Evolutionary conservation across 2,888 invertebrate genomes (phyloP), one percentile per base, ranked within the genome.

Genomic region (Spodoptera littoralis): DNA sequence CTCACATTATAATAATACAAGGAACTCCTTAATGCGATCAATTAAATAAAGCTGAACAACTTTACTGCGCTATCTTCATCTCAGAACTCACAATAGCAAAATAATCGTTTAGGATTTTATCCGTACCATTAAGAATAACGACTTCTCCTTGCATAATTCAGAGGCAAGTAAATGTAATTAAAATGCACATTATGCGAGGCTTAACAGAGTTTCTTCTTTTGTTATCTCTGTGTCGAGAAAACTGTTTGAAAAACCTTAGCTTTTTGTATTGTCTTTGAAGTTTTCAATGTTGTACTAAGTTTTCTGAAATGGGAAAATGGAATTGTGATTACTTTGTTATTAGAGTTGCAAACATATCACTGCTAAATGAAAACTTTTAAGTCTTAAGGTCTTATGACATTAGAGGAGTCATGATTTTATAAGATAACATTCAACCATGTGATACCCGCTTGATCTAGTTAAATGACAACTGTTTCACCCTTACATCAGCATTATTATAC

Each of bases 151-250:
- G 88, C 88, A 90, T 88, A 90, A 86, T 86, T 89, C 83, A 89
- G 82, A 86, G 77, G 81, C 83, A 71, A 85, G 85, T 85, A 87
- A 88, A 82, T 85, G 88, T 89, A 92, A 91, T 92, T 91, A 92
- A 91, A 92, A 90, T 89, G 85, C 88, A 88, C 85, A 86, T 87
- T 88, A 88, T 87, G 87, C 62, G 62, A 71, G 27, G 61, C 66
- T 54, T 42, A 71, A 79, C 60, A 58, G 58, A 57, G 52, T 65
- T 56, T 51, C 47, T 67, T 69, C 61, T 69, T 65, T 77, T 73
- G 71, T 62, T 48, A 73, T 64, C 91, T 84, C 68, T 50, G 84
- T 87, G 83, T 82, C 61, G 56, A 74, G 73, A 80, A 86, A 85
- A 88, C 89, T 86, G 83, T 86, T 83, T 2, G 42, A 54, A 68